These are phyloP conservation scores for Scleropages formosus DNA, from an alignment of 2,797 vertebrate species.

Conservation along the genomic window DNA sequence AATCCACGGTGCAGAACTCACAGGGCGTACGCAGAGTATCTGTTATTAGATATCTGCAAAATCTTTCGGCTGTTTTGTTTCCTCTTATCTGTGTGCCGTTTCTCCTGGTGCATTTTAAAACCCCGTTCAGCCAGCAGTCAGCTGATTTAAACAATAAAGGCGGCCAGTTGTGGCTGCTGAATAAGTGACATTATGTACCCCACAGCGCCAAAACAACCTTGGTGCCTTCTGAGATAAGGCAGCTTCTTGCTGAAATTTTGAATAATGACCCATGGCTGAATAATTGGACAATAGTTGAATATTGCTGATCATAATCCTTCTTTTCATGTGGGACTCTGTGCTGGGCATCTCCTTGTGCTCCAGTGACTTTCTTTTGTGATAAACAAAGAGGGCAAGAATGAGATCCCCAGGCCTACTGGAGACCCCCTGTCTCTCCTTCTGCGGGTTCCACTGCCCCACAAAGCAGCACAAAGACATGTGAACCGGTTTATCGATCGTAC, in stretches of 20 bases:
- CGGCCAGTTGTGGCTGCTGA: neutral
- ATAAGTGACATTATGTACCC: neutral
- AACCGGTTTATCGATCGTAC: constrained; percentile 51
- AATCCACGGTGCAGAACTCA: neutral
- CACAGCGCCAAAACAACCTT: neutral
- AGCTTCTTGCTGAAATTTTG: neutral
- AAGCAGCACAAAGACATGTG: constrained; percentile 25
- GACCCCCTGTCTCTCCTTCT: neutral
- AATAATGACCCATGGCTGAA: neutral
- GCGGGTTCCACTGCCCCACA: neutral
- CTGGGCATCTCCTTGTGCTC: neutral
- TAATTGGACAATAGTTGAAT: neutral
- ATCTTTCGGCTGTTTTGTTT: neutral
- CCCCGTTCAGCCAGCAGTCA: no score
- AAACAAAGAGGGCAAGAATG: neutral
- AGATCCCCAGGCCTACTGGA: neutral
- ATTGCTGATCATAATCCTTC: neutral
- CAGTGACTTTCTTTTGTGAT: neutral
- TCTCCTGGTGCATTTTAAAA: no score
- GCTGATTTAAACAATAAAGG: no score
- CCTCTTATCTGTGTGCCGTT: neutral
- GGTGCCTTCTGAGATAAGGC: neutral
- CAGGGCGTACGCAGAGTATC: neutral
- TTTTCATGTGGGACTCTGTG: neutral
- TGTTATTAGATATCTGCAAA: neutral